These are phyloP conservation scores for Hypanus sabinus DNA, from an alignment of 2,113 vertebrate species.

Conservation along the genomic window DNA sequence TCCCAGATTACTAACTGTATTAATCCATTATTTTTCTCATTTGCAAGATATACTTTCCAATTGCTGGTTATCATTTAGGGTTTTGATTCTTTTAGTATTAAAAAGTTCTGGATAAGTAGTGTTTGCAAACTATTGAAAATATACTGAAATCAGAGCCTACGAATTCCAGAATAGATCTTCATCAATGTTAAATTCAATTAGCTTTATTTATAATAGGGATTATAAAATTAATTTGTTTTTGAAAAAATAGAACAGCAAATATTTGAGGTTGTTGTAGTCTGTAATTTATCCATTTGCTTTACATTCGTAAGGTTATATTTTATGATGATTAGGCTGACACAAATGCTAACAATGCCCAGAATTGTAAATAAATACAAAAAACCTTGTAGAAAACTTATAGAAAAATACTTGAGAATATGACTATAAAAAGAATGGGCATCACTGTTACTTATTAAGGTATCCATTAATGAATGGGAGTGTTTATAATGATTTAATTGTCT, in stretches of 20 bases:
- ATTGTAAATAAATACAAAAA: too few relatives aligned
- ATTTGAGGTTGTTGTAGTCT: background rate
- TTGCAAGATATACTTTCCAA: conserved; percentile 4
- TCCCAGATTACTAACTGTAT: background rate
- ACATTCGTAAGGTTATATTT: background rate
- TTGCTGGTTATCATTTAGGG: background rate
- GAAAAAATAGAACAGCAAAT: background rate
- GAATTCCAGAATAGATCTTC: background rate
- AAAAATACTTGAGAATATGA: too few relatives aligned
- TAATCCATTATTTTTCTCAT: background rate
- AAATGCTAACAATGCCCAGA: background rate
- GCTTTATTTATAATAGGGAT: background rate
- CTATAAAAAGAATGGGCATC: background rate
- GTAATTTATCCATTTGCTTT: background rate
- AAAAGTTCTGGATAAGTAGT: background rate
- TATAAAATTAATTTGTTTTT: conserved; percentile 3
- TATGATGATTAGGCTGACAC: background rate
- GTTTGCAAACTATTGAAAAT: background rate
- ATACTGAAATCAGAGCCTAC: background rate
- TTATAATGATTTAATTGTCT: background rate
- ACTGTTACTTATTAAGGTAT: background rate
- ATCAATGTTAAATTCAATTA: background rate
- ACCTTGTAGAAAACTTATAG: too few relatives aligned
- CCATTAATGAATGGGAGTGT: too few relatives aligned
- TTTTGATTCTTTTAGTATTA: background rate